Conservation (phyloP, 37 sponge, comb jelly and placozoan species). For the Bolinopsis microptera region DNA sequence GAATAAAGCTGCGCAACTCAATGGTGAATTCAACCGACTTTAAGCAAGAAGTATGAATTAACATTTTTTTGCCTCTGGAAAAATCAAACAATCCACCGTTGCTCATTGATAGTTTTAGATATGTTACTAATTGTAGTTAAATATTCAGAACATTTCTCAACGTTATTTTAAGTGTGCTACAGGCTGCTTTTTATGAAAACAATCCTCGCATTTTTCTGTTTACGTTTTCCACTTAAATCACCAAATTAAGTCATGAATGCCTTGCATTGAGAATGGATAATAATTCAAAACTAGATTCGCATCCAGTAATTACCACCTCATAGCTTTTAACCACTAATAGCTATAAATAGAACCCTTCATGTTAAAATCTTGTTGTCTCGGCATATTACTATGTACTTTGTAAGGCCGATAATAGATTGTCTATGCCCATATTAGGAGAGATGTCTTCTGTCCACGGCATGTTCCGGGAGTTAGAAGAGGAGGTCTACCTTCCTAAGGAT, state of each 20-base stretch:
- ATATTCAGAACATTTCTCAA: background rate
- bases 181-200: background rate
- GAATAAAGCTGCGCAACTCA: too few species aligned
- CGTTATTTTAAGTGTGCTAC: background rate
- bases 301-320: too few species aligned
- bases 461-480: constrained; percentile 11
- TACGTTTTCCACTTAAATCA: background rate
- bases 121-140: background rate
- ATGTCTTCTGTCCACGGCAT: background rate
- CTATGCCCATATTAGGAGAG: too few species aligned
- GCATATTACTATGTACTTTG: too few species aligned
- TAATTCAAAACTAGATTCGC: too few species aligned
- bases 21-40: background rate
- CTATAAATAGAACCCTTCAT: too few species aligned
- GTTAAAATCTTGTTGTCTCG: too few species aligned
- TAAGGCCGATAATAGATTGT: too few species aligned
- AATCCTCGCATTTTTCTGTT: background rate
- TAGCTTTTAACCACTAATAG: too few species aligned
- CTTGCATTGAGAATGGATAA: too few species aligned
- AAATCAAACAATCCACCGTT: background rate
- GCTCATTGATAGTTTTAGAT: background rate
- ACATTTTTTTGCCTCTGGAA: background rate
- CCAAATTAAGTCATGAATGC: too few species aligned
- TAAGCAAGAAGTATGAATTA: background rate
- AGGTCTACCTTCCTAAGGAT: constrained; percentile 57